Base-by-base conservation (phyloP, 2,888 invertebrate species). In the Carpatolechia fugitivella region DNA sequence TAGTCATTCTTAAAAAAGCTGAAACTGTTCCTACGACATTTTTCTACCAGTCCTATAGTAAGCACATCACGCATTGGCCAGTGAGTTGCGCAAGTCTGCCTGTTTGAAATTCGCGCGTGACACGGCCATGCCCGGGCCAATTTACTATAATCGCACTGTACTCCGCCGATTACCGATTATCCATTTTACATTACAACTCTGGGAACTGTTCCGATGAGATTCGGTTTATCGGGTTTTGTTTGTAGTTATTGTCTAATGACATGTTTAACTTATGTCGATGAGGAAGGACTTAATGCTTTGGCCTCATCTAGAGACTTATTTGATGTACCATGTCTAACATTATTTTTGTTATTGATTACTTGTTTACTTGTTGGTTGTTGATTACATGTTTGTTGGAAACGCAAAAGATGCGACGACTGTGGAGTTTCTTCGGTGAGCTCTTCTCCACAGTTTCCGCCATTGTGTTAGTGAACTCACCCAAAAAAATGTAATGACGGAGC, bases 171-270 rank as follows among this genome's bases (percentile, higher is more conserved):
- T 83, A 85, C 75, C 74, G 79, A 86, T 86, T 85, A 83, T 76
- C 72, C 76, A 78, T 80, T 85, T 85, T 87, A 84, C 85, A 85
- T 86, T 79, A 80, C 84, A 81, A 85, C 82, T 82, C 83, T 88
- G 88, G 86, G 88, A 88, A 88, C 77, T 62, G 64, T 57, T 40
- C 64, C 72, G 72, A 66, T 70, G 57, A 52, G 60, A 52, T 47
- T 60, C 59, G 62, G 41, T 56, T 53, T 36, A 24, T 36, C 0
- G 29, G 5, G n/a, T 29, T 44, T 44, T 13, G 44, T 44, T 6
- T 44, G 44, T 8, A 7, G 14, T 41, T 36, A 14, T 35, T 44
- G 44, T n/a, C 7, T 44, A 44, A 44, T 29, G 29, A 24, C n/a
- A n/a, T 20, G 41, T 11, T 10, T 24, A n/a, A 44, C 10, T 11